These are phyloP conservation scores for Cotesia typhae DNA, from an alignment of 1,140 invertebrate genomes.

Conservation along the genomic window DNA sequence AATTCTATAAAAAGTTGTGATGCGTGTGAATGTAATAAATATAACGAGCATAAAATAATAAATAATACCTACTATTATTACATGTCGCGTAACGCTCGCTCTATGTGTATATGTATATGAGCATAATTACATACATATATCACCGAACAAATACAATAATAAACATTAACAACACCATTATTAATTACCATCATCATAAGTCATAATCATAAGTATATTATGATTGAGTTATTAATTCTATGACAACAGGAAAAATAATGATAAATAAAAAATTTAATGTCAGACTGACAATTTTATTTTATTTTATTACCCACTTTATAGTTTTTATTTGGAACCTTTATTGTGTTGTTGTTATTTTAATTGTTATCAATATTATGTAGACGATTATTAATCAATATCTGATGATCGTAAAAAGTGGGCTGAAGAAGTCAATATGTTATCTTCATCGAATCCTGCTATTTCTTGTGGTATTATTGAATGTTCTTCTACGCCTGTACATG, in stretches of 20 bases:
- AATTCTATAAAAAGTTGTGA: too few species aligned
- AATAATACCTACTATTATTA: too few species aligned
- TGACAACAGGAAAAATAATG: too few species aligned
- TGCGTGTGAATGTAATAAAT: too few species aligned
- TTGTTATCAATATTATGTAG: constrained; percentile 27
- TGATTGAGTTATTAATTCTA: too few species aligned
- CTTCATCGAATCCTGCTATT: constrained; percentile 85
- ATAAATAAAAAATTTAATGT: too few species aligned
- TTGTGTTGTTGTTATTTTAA: too few species aligned
- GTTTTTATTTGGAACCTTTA: too few species aligned
- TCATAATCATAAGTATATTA: not conserved
- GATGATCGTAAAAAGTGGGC: constrained; percentile 75
- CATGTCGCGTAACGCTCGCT: constrained; percentile 28
- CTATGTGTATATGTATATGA: constrained; percentile 43
- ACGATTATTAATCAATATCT: constrained; percentile 55
- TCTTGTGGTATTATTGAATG: constrained; percentile 88
- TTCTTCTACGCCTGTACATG: constrained; percentile 88
- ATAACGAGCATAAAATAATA: too few species aligned
- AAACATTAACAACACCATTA: constrained; percentile 45
- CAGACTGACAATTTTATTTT: too few species aligned
- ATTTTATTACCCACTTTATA: too few species aligned
- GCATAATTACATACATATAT: constrained; percentile 43
- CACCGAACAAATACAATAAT: constrained; percentile 42
- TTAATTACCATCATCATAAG: constrained; percentile 31
- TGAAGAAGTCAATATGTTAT: constrained; percentile 72